Conservation (phyloP, 2,113 vertebrate species). For the Callopanchax toddi region DNA sequence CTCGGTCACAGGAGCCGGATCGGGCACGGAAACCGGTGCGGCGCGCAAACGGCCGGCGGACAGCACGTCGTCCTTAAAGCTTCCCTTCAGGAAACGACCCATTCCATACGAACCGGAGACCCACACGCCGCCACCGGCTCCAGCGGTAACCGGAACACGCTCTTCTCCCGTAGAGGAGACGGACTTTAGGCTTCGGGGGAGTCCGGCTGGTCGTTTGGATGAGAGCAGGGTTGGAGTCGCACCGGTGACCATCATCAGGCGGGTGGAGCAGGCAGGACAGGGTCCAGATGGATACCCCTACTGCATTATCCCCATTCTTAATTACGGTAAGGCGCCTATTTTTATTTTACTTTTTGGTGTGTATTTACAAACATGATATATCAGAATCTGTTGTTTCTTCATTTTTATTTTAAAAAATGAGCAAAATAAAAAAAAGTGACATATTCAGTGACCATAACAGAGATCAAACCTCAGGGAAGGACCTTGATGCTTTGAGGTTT, state of each 20-base stretch:
- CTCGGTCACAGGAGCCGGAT: background rate
- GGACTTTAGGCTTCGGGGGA: background rate
- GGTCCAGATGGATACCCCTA: conserved; percentile 13
- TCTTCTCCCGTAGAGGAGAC: background rate
- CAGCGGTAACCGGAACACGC: background rate
- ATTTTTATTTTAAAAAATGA: no score
- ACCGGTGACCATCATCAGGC: conserved; percentile 15
- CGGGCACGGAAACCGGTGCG: background rate
- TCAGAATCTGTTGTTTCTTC: no score
- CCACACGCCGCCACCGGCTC: conserved; percentile 13
- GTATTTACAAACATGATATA: no score
- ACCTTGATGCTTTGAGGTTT: background rate
- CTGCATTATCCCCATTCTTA: background rate
- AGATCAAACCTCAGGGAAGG: background rate
- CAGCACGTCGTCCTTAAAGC: conserved; percentile 32
- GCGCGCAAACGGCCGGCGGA: conserved; percentile 46
- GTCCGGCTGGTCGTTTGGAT: background rate
- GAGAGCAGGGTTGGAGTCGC: background rate
- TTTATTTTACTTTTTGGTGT: no score
- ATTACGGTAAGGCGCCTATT: conserved; percentile 46
- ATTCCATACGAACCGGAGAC: conserved; percentile 51
- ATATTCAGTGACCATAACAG: no score
- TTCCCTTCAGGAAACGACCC: conserved; percentile 80
- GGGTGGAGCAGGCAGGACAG: background rate
- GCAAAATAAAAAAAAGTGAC: no score